phyloP scores from a whole-genome alignment of 2,888 invertebrate species.

The Eupithecia subumbrata region DNA sequence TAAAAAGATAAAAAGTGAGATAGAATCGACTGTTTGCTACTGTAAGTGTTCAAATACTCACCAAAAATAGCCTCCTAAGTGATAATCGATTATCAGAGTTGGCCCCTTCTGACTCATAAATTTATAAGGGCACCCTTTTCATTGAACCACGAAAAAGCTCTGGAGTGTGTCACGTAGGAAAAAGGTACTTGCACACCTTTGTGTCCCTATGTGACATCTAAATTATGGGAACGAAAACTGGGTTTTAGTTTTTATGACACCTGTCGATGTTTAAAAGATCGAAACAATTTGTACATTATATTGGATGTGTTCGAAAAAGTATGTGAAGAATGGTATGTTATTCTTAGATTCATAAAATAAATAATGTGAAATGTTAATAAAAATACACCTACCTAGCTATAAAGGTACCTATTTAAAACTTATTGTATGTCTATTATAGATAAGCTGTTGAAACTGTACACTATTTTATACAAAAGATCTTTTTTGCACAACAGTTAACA shows the following conservation, averaged over 20 bases:
- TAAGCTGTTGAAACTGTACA: too few relatives aligned
- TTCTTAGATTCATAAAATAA: too few relatives aligned
- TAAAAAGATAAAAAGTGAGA: too few relatives aligned
- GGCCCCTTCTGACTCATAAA: conserved; percentile 28
- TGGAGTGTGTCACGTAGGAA: conserved; percentile 35
- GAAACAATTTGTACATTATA: background rate
- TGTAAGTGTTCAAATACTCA: conserved; percentile 20
- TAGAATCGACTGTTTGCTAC: background rate
- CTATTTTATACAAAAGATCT: too few relatives aligned
- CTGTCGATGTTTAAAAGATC: background rate
- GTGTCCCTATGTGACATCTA: conserved; percentile 8
- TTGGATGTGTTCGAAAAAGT: background rate
- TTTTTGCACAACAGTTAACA: too few relatives aligned
- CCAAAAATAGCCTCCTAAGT: conserved; percentile 23
- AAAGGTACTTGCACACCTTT: conserved; percentile 11
- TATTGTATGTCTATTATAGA: too few relatives aligned
- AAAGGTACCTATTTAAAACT: too few relatives aligned
- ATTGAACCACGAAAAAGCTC: conserved; percentile 34
- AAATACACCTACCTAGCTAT: too few relatives aligned
- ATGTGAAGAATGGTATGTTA: too few relatives aligned
- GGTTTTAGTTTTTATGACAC: conserved; percentile 17
- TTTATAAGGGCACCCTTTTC: conserved; percentile 29
- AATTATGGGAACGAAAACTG: conserved; percentile 16
- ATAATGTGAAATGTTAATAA: too few relatives aligned
- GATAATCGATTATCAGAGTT: conserved; percentile 32